These are phyloP conservation scores for Hemicordylus capensis DNA, from an alignment of 2,113 vertebrate species.

Conservation along the genomic window DNA sequence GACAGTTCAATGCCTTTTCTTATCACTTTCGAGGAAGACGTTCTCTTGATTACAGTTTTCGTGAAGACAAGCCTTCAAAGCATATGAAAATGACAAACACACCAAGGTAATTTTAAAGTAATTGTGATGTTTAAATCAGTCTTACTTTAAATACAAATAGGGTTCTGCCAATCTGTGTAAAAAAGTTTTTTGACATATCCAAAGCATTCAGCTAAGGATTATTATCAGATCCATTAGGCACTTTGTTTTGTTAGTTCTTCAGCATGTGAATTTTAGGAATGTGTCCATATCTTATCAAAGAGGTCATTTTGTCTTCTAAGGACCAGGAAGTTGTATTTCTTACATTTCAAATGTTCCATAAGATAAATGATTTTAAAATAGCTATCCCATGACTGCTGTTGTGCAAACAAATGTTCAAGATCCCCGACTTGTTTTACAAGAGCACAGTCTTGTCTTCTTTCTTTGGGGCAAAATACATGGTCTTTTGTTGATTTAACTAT, in stretches of 20 bases:
- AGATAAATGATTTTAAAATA: background rate
- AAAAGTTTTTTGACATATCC: constrained; percentile 12
- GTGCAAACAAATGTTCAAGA: background rate
- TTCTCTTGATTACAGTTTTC: constrained; percentile 90
- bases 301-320: background rate
- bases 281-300: background rate
- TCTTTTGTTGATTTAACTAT: too few relatives aligned
- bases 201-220: background rate
- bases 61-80: constrained; percentile 72
- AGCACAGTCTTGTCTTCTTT: background rate
- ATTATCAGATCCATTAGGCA: background rate
- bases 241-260: background rate
- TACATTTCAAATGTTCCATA: background rate
- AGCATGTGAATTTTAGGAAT: background rate
- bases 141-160: background rate
- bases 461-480: background rate
- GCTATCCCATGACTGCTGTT: background rate
- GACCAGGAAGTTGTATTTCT: background rate
- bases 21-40: constrained; percentile 93
- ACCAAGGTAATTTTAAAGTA: constrained; percentile 58
- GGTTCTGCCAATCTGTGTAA: background rate
- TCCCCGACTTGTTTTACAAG: background rate
- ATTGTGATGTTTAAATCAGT: background rate
- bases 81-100: constrained; percentile 45
- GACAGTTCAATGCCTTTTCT: constrained; percentile 94